These are phyloP conservation scores for Molanna angustata DNA, from an alignment of 2,888 invertebrate genomes.

Conservation along the genomic window DNA sequence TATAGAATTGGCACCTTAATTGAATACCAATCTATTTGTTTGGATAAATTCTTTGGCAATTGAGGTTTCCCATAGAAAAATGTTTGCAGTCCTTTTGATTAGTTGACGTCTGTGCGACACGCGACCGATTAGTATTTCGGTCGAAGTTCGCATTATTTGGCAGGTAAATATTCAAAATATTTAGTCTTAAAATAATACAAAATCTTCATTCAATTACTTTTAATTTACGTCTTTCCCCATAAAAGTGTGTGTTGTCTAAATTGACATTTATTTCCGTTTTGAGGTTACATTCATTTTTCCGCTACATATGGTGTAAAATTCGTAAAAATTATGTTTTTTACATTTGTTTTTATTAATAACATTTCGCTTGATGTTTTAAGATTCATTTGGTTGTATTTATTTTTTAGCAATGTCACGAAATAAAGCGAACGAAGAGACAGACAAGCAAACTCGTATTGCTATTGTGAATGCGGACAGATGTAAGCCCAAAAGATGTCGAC, in stretches of 20 bases:
- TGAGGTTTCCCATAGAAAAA: no score
- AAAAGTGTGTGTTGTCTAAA: background rate
- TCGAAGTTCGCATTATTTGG: slow-evolving; percentile 24
- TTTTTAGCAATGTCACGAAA: slow-evolving; percentile 58
- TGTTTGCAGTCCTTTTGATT: slow-evolving; percentile 11
- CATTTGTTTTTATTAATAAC: background rate
- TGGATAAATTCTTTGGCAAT: no score
- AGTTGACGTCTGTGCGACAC: slow-evolving; percentile 23
- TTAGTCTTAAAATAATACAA: background rate
- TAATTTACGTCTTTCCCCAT: background rate
- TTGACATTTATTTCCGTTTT: background rate
- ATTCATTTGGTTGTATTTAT: background rate
- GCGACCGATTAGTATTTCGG: slow-evolving; percentile 24
- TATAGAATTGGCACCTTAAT: no score
- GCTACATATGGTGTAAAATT: slow-evolving; percentile 11
- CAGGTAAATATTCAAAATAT: slow-evolving; percentile 19
- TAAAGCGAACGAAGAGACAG: slow-evolving; percentile 79
- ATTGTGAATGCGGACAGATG: slow-evolving; percentile 98
- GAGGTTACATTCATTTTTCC: slow-evolving; percentile 11
- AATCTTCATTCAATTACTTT: background rate
- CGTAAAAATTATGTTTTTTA: background rate
- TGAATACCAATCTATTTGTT: no score
- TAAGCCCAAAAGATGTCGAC: slow-evolving; percentile 98
- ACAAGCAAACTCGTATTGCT: slow-evolving; percentile 94
- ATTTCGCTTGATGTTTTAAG: background rate